These are phyloP conservation scores for Maniola jurtina DNA, from an alignment of 1,140 invertebrate species.

Conservation along the genomic window DNA sequence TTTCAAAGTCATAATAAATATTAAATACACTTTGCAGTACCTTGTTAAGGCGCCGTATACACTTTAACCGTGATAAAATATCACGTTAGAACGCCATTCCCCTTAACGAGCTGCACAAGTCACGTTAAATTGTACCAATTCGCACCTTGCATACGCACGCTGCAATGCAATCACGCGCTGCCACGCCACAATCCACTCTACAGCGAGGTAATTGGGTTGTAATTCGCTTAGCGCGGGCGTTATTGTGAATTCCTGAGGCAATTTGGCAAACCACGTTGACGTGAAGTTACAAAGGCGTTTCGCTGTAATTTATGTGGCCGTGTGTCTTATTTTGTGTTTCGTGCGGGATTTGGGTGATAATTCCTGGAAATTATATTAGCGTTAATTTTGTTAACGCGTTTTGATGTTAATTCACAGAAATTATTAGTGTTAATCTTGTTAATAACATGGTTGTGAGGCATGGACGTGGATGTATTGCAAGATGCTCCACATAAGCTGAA, in stretches of 20 bases:
- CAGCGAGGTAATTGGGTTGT: not conserved
- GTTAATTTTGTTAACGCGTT: too few relatives aligned
- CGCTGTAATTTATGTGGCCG: constrained; percentile 24
- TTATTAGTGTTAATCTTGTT: too few relatives aligned
- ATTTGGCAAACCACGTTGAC: constrained; percentile 41
- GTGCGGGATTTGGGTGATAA: not conserved
- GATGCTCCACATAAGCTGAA: too few relatives aligned
- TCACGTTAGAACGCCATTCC: constrained; percentile 15
- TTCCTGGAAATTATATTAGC: not conserved
- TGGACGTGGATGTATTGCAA: too few relatives aligned
- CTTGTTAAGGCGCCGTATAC: not conserved
- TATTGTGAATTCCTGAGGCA: constrained; percentile 32
- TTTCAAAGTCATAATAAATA: too few relatives aligned
- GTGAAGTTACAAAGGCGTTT: constrained; percentile 30
- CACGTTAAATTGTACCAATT: constrained; percentile 24
- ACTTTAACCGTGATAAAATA: constrained; percentile 1
- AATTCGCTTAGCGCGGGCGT: not conserved
- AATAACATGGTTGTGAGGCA: too few relatives aligned
- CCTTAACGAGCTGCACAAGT: constrained; percentile 25
- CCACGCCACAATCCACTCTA: not conserved
- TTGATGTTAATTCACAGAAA: too few relatives aligned
- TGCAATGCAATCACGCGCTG: constrained; percentile 12
- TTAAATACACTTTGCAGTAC: not conserved
- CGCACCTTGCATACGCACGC: constrained; percentile 27
- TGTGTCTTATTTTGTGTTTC: constrained; percentile 29